phyloP scores from a whole-genome alignment of 2,113 vertebrate species.

The Cromileptes altivelis region DNA sequence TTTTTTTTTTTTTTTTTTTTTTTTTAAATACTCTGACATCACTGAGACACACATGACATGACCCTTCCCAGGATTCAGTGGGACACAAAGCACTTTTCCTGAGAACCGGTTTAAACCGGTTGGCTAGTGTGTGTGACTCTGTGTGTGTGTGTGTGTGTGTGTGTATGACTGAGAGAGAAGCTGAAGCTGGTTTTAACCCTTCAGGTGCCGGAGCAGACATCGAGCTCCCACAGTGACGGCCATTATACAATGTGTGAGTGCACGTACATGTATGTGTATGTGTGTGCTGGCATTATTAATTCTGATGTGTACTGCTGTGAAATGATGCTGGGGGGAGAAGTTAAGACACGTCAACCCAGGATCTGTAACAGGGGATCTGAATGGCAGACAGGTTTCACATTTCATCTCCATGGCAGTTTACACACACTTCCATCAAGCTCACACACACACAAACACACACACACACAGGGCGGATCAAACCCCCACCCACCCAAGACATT shows the following conservation, averaged over 20 bases:
- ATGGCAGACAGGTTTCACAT: conserved; percentile 79
- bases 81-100: conserved; percentile 96
- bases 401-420: conserved; percentile 76
- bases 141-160: conserved; percentile 55
- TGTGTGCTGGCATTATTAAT: conserved; percentile 14
- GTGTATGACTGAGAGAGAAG: conserved; percentile 77
- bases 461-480: conserved; percentile 11
- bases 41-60: conserved; percentile 95
- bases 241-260: conserved; percentile 57
- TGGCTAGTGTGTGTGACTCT: conserved; percentile 77
- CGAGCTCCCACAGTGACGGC: conserved; percentile 52
- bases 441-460: conserved; percentile 7
- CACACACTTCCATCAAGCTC: conserved; percentile 55
- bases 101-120: conserved; percentile 95
- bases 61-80: conserved; percentile 97
- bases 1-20: conserved; percentile 84
- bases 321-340: conserved; percentile 48
- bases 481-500: conserved; percentile 32
- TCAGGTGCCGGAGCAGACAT: conserved; percentile 74
- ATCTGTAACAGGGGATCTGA: conserved; percentile 68
- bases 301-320: conserved; percentile 26
- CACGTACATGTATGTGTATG: not conserved
- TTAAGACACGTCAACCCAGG: conserved; percentile 61
- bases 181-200: conserved; percentile 91
- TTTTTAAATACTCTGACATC: conserved; percentile 89